These are phyloP conservation scores for Ochlodes sylvanus DNA, from an alignment of 2,888 invertebrate genomes.

Conservation along the genomic window DNA sequence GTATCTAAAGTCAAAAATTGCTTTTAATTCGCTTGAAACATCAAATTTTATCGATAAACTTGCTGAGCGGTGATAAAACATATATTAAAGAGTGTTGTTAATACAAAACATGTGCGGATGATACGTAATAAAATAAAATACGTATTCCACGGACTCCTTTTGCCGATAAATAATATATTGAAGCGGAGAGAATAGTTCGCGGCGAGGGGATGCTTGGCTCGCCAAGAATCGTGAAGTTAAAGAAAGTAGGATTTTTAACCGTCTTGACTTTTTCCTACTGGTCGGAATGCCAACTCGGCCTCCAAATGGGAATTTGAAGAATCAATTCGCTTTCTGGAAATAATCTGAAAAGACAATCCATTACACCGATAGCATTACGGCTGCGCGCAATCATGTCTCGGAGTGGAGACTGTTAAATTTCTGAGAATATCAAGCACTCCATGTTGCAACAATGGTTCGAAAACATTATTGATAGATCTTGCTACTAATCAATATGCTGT, in stretches of 20 bases:
- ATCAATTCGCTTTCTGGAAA: slow-evolving; percentile 40
- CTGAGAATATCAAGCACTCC: neutral
- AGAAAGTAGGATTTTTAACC: slow-evolving; percentile 48
- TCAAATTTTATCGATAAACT: slow-evolving; percentile 26
- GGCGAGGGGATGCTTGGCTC: slow-evolving; percentile 51
- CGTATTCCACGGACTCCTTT: slow-evolving; percentile 15
- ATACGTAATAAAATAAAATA: slow-evolving; percentile 25
- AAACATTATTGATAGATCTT: neutral
- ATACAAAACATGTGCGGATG: slow-evolving; percentile 15
- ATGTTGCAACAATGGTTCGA: neutral
- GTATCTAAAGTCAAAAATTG: neutral
- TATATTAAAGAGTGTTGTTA: neutral
- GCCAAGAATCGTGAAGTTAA: slow-evolving; percentile 65
- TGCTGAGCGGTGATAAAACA: neutral
- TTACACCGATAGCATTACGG: slow-evolving; percentile 14
- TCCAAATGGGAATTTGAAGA: slow-evolving; percentile 51
- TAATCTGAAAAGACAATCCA: slow-evolving; percentile 21
- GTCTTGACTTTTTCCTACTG: slow-evolving; percentile 44
- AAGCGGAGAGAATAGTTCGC: slow-evolving; percentile 53
- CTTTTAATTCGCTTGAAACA: neutral
- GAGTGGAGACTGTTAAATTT: neutral
- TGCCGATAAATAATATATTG: slow-evolving; percentile 62
- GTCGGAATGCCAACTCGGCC: slow-evolving; percentile 37
- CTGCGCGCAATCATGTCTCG: slow-evolving; percentile 2
- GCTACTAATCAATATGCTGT: too few relatives aligned